Evolutionary conservation across 2,888 invertebrate genomes (phyloP).

Genomic region (Heliconius sara): DNA sequence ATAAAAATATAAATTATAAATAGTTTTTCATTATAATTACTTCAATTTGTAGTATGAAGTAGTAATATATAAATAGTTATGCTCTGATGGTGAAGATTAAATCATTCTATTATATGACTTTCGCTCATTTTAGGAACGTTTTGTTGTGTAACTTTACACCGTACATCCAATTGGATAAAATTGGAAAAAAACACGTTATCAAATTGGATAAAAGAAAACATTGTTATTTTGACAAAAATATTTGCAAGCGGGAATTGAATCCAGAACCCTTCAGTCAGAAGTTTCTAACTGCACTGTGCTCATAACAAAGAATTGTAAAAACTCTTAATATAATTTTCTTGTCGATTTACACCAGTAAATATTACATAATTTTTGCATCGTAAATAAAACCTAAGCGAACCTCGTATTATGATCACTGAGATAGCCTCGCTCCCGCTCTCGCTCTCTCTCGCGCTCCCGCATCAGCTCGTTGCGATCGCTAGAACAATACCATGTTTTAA

Average conservation of each 20-base stretch:
- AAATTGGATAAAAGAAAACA: too few relatives aligned
- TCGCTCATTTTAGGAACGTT: neutral
- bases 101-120: too few relatives aligned
- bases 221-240: neutral
- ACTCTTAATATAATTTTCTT: neutral
- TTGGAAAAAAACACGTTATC: too few relatives aligned
- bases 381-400: slow-evolving; percentile 63
- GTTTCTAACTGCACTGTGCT: neutral
- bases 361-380: neutral
- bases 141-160: neutral
- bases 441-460: slow-evolving; percentile 90
- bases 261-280: neutral
- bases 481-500: slow-evolving; percentile 53
- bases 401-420: slow-evolving; percentile 92
- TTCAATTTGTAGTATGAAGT: too few relatives aligned
- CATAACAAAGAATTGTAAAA: neutral
- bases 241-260: neutral
- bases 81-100: too few relatives aligned
- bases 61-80: neutral
- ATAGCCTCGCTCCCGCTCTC: slow-evolving; percentile 86
- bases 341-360: neutral
- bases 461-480: slow-evolving; percentile 94
- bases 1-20: slow-evolving; percentile 30
- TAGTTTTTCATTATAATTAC: too few relatives aligned
- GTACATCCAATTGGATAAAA: too few relatives aligned